Evolutionary conservation across 2,888 invertebrate genomes (phyloP).

Genomic region (Drosophila histrio): DNA sequence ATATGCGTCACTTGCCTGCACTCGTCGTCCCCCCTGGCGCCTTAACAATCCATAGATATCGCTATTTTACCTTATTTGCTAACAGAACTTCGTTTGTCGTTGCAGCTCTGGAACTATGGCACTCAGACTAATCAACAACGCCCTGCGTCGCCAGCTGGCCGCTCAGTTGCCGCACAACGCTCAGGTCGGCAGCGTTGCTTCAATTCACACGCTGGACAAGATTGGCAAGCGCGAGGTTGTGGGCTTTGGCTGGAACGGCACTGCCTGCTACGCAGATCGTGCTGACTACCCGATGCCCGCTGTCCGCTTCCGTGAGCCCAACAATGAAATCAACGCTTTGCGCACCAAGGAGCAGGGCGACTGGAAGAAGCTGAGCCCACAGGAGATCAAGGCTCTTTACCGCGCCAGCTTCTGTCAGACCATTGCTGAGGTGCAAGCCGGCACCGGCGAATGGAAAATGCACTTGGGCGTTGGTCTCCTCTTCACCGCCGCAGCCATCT

Average conservation of each 20-base stretch:
- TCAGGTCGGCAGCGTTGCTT: constrained; percentile 80
- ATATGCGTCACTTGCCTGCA: constrained; percentile 40
- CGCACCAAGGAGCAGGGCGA: constrained; percentile 98
- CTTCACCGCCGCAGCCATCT: constrained; percentile 72
- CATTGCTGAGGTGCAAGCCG: constrained; percentile 92
- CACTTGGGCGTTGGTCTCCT: constrained; percentile 86
- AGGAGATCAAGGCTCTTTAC: constrained; percentile 97
- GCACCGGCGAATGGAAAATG: constrained; percentile 82
- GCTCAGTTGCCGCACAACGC: constrained; percentile 70
- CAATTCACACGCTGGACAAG: constrained; percentile 82
- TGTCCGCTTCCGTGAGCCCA: constrained; percentile 91
- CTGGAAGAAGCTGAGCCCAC: constrained; percentile 95
- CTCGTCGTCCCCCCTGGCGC: background rate
- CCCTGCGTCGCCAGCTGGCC: constrained; percentile 77
- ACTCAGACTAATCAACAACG: constrained; percentile 77
- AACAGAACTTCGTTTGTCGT: background rate
- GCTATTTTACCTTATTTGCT: background rate
- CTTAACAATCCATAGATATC: background rate
- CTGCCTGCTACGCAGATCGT: constrained; percentile 91
- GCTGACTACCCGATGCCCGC: constrained; percentile 95
- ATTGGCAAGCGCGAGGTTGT: constrained; percentile 96
- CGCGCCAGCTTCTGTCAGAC: constrained; percentile 97
- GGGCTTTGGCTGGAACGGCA: constrained; percentile 94
- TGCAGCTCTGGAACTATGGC: constrained; percentile 74
- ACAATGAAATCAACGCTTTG: constrained; percentile 90